Conservation (phyloP, 2,797 vertebrate genomes). For the Pantherophis vulpinus region DNA sequence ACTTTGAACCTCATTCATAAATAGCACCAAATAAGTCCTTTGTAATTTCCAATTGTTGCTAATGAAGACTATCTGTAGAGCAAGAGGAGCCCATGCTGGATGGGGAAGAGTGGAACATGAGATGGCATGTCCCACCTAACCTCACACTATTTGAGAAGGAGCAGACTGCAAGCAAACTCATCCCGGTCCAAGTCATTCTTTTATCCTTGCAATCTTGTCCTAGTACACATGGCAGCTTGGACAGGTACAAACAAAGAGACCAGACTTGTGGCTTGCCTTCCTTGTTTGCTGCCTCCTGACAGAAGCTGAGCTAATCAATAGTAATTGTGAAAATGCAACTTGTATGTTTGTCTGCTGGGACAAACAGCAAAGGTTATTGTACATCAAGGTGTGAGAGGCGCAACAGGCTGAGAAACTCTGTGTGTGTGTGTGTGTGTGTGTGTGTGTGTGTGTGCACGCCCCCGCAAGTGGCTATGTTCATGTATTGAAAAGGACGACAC, state of each 20-base stretch:
- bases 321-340: neutral
- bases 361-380: neutral
- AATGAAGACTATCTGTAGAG: neutral
- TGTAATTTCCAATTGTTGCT: neutral
- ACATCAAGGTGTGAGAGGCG: neutral
- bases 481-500: neutral
- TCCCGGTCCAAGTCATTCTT: neutral
- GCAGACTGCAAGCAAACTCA: neutral
- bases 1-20: neutral
- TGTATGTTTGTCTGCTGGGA: neutral
- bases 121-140: neutral
- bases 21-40: neutral
- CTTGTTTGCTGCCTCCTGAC: neutral
- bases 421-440: no score
- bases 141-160: neutral
- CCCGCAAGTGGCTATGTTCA: no score
- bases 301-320: neutral
- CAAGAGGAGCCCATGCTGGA: neutral
- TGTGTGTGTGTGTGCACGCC: fast-evolving
- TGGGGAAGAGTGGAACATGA: neutral
- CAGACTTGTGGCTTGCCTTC: neutral
- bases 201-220: neutral
- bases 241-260: neutral
- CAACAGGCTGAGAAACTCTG: neutral
- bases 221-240: neutral